Base-by-base conservation (phyloP, 2,888 invertebrate species). In the Tetragonula carbonaria region DNA sequence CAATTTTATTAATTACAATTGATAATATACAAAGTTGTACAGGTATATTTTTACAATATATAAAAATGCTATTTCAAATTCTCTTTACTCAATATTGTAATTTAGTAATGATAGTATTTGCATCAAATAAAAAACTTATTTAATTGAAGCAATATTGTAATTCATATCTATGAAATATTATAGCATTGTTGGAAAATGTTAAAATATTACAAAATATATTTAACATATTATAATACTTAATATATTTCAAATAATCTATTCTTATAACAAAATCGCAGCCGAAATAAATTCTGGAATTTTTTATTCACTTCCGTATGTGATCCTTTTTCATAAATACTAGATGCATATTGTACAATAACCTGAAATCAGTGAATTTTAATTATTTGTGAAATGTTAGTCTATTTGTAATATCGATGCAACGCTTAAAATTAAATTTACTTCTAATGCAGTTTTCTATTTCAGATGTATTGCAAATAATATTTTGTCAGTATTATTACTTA, bases 31-130 rank as follows among this genome's bases (percentile, higher is more conserved):
- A 28, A 70, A 38, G 4, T n/a, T 55, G 5, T 1, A n/a, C 5
- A 23, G 13, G 23, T 11, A 45, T 33, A 57, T 71, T 51, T 66
- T 66, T 80, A 66, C 51, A 78, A 78, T 57, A 80, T 75, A 53
- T 68, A 79, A 53, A 67, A 67, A 57, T 21, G 23, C 14, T 59
- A 21, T 51, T n/a, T 59, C 0, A 28, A 62, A 62, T 33, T n/a
- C 63, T 16, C 2, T 59, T 62, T 38, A 5, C 18, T 14, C 45
- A 18, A 18, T 72, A 18, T 18, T 45, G 3, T n/a, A 59, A 4
- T 57, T 59, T 72, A 57, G 11, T 16, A 63, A 18, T 33, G 18
- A 63, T 63, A 21, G 28, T 21, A 63, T 63, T 63, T 63, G 0
- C 4, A 33, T 33, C 11, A 33, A 23, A 45, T 55, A 3, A 2